Evolutionary conservation across 2,888 invertebrate genomes (phyloP), one percentile per base, ranked within the genome.

Genomic region (Spialia ferax): DNA sequence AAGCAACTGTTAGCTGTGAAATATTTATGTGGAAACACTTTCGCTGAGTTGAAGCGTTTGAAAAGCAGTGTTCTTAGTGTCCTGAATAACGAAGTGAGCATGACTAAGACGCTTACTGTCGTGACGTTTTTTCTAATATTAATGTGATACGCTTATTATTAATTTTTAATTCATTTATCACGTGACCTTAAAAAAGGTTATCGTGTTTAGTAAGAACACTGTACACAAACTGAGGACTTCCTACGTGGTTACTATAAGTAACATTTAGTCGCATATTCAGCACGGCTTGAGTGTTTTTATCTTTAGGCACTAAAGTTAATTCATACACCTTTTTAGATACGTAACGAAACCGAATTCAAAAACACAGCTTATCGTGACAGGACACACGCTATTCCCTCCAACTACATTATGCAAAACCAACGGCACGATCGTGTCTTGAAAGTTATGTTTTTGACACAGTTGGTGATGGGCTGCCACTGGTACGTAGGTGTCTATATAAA

Each of bases 401-500:
- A 42, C 59, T 65, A 65, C 56, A 64, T 66, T 66, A 66, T 66
- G 59, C 66, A 66, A 66, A 66, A 11, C 29, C 26, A 42, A 54
- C 38, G 66, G 60, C 66, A 22, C 50, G 59, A 60, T 26, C 38
- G 60, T 60, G 66, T 66, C 66, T 59, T 45, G 23, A 13, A 65
- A 59, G 65, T 65, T 59, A 66, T 45, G 66, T 66, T 66, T 66
- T 59, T 66, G 65, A 66, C 65, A 66, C 59, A 42, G 52, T 42
- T 29, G 52, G 59, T 57, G 48, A 64, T 64, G n/a, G 42, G 50
- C 52, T 64, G 63, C 45, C 45, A 55, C 55, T 55, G 29, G 29
- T 63, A 56, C 29, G 42, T 38, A 63, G 38, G 29, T 48, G 26
- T 1, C 7, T 22, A 10, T 52, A 23, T 52, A 52, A n/a, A 26